A percentile compares a stretch with the other conserved stretches of the same genome.
These are phyloP conservation scores for Lophura nycthemera DNA, from an alignment of 2,113 vertebrate species.

Conservation along the genomic window DNA sequence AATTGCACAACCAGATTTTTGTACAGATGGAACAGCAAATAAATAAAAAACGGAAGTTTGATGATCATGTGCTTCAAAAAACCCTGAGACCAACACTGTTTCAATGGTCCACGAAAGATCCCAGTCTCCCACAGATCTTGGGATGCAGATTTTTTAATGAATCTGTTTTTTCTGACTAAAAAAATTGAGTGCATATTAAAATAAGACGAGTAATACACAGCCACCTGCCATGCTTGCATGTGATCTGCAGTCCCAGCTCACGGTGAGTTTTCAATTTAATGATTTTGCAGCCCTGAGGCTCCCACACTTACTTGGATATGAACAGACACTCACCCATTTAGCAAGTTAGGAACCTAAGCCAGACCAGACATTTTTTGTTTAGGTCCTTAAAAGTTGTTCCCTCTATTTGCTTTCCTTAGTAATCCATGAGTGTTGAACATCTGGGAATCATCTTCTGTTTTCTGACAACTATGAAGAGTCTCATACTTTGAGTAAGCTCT, in stretches of 20 bases:
- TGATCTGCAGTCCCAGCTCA: background rate
- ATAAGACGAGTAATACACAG: background rate
- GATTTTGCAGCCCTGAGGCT: slow-evolving; percentile 13
- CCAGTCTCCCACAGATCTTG: background rate
- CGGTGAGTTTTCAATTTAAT: background rate
- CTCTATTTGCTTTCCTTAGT: slow-evolving; percentile 60
- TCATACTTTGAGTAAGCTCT: slow-evolving; percentile 3
- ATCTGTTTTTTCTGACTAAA: background rate
- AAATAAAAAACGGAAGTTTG: background rate
- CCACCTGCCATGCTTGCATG: background rate
- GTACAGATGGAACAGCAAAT: background rate
- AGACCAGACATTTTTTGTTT: slow-evolving; percentile 10
- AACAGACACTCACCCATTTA: slow-evolving; percentile 20
- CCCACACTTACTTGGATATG: slow-evolving; percentile 1
- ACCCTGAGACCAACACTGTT: background rate
- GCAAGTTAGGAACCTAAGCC: slow-evolving; percentile 27
- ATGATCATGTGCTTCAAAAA: background rate
- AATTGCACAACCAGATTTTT: background rate
- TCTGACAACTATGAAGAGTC: slow-evolving; percentile 15
- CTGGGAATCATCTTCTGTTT: slow-evolving; percentile 44
- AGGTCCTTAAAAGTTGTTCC: slow-evolving; percentile 37
- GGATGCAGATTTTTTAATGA: background rate
- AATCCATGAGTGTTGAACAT: slow-evolving; percentile 39
- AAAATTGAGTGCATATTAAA: background rate
- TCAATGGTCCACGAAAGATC: background rate